Conservation (phyloP, 92 coral and sea anemone species). For the Nematostella vectensis region DNA sequence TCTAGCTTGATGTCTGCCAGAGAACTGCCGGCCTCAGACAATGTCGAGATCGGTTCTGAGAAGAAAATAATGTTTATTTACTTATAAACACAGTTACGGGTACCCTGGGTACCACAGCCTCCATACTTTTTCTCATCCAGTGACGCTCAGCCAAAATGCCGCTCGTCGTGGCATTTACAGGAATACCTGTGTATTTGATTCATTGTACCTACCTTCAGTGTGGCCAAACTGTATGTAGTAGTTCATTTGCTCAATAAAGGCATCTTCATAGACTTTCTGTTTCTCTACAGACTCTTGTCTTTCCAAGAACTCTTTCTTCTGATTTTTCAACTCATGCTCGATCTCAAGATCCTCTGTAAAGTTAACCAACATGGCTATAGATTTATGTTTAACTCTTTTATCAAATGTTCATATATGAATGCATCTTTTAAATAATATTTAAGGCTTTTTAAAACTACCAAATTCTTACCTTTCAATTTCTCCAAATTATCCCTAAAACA, state of each 20-base stretch:
- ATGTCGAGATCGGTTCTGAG: constrained; percentile 68
- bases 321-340: constrained; percentile 52
- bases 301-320: constrained; percentile 58
- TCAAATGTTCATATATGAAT: no score
- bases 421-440: no score
- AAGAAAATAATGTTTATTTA: neutral
- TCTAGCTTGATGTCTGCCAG: constrained; percentile 81
- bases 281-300: constrained; percentile 89
- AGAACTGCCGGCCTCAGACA: constrained; percentile 47
- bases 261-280: constrained; percentile 94
- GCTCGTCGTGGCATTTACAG: no score
- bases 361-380: neutral
- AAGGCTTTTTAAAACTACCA: neutral
- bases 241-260: constrained; percentile 94
- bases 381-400: no score
- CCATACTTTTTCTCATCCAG: no score
- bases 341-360: constrained; percentile 75
- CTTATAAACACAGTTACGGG: no score
- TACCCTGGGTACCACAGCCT: no score
- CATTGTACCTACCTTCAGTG: constrained; percentile 79
- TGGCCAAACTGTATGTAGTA: constrained; percentile 92
- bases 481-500: constrained; percentile 68
- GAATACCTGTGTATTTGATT: no score
- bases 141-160: no score
- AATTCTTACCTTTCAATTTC: constrained; percentile 47